Evolutionary conservation across 2,888 invertebrate species (phyloP), one percentile per base, ranked within the genome.

Genomic region (Dynastes grantii): DNA sequence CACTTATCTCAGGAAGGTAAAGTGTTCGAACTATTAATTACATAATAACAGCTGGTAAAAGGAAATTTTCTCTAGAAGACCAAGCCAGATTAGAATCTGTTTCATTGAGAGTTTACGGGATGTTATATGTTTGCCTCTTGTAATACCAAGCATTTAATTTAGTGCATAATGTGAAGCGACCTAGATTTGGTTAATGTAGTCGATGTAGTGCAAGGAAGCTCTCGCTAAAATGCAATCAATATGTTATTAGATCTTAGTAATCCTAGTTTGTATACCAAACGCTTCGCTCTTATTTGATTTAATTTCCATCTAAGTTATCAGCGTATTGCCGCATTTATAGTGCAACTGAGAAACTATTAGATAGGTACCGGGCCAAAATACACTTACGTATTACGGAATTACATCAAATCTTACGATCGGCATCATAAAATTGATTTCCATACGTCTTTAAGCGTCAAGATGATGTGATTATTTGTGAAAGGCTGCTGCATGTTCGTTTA

Each of bases 281-380:
- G 68, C 49, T 68, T 49, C 68, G 27, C 27, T 51, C 68, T 68
- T 68, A 51, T 68, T 68, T 68, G 68, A 68, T 68, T 51, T 68
- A 68, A 68, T 68, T 68, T 68, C 32, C 68, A 29, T 51, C 51
- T 27, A 51, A 68, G 68, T 68, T 68, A 51, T 51, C 49, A 27
- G 29, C 13, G 68, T 68, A 68, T 51, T 45, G 65, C 32, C 40
- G 40, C 65, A 37, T 65, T 22, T 58, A 58, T 27, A 22, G 22
- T 58, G 55, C 55, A 58, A 58, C 22, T 22, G 22, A 58, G 55
- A 16, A 58, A 45, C 45, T 11, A 45, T 45, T 45, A 45, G 11
- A 2, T 45, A 45, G 45, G 8, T 45, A 11, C 45, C 45, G 45
- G 8, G 45, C 6, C 4, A 3, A 37, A 3, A 45, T 8, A 5